Conservation (phyloP, 2,113 vertebrate genomes). For the Axis porcinus region DNA sequence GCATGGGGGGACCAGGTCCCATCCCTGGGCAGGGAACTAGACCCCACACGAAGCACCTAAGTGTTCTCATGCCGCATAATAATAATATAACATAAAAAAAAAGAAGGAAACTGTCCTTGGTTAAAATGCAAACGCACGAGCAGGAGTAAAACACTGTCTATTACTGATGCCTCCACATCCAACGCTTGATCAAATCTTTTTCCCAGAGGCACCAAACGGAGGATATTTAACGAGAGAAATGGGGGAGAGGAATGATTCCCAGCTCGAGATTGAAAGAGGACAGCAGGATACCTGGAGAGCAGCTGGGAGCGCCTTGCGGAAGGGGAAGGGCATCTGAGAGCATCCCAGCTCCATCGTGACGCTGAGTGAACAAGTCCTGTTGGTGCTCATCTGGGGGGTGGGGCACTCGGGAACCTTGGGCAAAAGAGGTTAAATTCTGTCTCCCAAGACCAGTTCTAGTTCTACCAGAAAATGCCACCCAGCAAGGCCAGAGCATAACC, state of each 20-base stretch:
- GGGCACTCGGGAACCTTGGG: background rate
- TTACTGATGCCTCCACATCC: background rate
- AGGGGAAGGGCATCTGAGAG: too few species aligned
- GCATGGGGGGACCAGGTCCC: background rate
- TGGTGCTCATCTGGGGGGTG: background rate
- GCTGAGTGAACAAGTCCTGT: rapidly evolving
- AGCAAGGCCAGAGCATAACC: background rate
- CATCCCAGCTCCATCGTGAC: rapidly evolving
- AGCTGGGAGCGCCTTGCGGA: background rate
- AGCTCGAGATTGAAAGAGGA: background rate
- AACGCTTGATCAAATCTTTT: background rate
- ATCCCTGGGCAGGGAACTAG: background rate
- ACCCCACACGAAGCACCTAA: background rate
- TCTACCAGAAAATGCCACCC: background rate
- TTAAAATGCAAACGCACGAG: background rate
- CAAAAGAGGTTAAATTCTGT: background rate
- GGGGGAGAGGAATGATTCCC: background rate
- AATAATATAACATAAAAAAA: background rate
- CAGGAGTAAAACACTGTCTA: rapidly evolving
- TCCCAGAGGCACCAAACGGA: background rate
- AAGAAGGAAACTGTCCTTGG: background rate
- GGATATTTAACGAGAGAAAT: background rate
- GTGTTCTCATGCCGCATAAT: background rate
- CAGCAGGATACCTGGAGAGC: background rate
- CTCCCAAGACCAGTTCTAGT: background rate